A percentile compares a stretch with the other conserved stretches of the same genome.
These are phyloP conservation scores for Amiota minor DNA, from an alignment of 2,888 invertebrate species.

Conservation along the genomic window DNA sequence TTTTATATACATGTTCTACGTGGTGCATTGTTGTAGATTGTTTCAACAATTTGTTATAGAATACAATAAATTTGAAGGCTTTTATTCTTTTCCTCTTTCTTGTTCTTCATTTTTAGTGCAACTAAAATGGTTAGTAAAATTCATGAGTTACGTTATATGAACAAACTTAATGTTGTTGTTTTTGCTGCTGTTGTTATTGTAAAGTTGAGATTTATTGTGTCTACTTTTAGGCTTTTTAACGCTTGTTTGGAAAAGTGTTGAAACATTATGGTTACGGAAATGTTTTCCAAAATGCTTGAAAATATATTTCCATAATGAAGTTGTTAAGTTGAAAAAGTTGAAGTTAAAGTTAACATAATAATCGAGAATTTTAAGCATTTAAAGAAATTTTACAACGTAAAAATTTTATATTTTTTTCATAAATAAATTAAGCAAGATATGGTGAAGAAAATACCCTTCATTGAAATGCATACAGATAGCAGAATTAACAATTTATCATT, in stretches of 20 bases:
- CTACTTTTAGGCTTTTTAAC: conserved; percentile 12
- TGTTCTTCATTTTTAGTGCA: no score
- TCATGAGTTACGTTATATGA: neutral
- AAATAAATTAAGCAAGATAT: no score
- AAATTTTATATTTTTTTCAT: no score
- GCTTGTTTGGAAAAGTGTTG: neutral
- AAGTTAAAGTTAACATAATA: no score
- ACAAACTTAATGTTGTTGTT: neutral
- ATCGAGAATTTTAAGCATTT: no score
- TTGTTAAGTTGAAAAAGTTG: no score
- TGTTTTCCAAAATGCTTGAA: neutral
- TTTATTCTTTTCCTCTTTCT: neutral
- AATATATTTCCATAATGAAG: no score
- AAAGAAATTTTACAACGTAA: no score
- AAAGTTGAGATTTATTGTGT: conserved; percentile 18
- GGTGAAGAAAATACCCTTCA: no score
- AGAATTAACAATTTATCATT: no score
- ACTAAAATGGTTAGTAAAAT: neutral
- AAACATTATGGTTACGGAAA: neutral
- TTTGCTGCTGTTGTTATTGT: neutral
- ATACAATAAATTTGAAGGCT: conserved; percentile 44
- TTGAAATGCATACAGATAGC: no score
- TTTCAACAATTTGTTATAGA: conserved; percentile 38
- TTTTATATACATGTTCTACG: neutral
- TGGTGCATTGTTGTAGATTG: conserved; percentile 30